Conservation (phyloP, 2,113 vertebrate genomes). For the Corythaeola cristata region DNA sequence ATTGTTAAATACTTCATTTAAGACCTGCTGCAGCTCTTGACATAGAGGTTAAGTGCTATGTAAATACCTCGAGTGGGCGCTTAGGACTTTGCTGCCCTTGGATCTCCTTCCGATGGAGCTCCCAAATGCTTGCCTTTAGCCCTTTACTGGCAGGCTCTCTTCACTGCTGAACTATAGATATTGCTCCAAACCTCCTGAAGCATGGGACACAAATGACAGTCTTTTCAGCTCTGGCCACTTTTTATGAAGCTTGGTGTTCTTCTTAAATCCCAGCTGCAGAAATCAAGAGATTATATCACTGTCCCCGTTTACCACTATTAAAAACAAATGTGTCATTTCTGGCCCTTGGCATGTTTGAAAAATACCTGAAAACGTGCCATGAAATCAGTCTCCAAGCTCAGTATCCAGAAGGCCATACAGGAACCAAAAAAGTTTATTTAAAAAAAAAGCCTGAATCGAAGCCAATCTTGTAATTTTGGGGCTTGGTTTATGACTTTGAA, state of each 20-base stretch:
- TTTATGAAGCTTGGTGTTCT: background rate
- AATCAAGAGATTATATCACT: slow-evolving; percentile 7
- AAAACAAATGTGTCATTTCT: slow-evolving; percentile 14
- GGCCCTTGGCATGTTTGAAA: background rate
- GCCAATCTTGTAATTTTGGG: background rate
- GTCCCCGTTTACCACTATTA: slow-evolving; percentile 2
- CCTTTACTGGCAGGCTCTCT: background rate
- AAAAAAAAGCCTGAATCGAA: background rate
- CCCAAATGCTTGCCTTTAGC: background rate
- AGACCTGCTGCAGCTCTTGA: background rate
- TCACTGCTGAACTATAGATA: background rate
- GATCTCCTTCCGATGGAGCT: background rate
- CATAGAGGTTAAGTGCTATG: slow-evolving; percentile 24
- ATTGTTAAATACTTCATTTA: background rate
- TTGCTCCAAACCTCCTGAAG: background rate
- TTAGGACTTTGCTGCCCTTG: background rate
- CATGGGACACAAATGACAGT: background rate
- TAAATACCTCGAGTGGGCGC: background rate
- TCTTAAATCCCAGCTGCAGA: slow-evolving; percentile 10
- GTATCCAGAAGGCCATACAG: background rate
- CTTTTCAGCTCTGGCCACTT: background rate
- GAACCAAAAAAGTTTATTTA: slow-evolving; percentile 18
- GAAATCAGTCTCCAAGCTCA: slow-evolving; percentile 10
- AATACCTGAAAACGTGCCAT: background rate
- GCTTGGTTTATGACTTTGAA: background rate